Evolutionary conservation across 2,113 vertebrate species (phyloP).

Genomic region (Gymnogyps californianus): DNA sequence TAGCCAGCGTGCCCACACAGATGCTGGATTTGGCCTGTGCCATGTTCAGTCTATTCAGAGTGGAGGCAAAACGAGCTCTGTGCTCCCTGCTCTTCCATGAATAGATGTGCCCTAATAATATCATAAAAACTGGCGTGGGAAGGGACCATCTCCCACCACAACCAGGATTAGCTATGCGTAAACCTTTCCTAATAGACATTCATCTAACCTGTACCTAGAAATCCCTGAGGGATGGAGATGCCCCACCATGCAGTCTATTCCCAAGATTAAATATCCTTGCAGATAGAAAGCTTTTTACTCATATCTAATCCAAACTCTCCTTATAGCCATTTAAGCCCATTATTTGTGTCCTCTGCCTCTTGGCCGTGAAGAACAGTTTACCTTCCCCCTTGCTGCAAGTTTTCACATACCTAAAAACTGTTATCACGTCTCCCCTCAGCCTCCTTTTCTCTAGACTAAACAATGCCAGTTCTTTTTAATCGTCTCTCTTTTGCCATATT

Average conservation of each 20-base stretch:
- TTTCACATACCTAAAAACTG: not conserved
- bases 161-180: not conserved
- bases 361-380: not conserved
- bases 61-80: not conserved
- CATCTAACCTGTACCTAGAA: not conserved
- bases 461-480: not conserved
- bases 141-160: not conserved
- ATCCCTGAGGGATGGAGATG: not conserved
- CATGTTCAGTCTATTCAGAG: not conserved
- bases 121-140: not conserved
- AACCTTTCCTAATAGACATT: not conserved
- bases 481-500: not conserved
- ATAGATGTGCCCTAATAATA: not conserved
- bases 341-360: not conserved
- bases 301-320: not conserved
- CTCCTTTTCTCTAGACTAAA: conserved; percentile 29
- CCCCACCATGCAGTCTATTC: no score
- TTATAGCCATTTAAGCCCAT: not conserved
- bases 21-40: not conserved
- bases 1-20: not conserved
- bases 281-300: not conserved
- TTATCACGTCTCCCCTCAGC: not conserved
- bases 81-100: not conserved
- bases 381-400: not conserved
- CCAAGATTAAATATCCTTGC: not conserved